Conservation (phyloP, 2,888 invertebrate genomes). For the Villa cingulata region DNA sequence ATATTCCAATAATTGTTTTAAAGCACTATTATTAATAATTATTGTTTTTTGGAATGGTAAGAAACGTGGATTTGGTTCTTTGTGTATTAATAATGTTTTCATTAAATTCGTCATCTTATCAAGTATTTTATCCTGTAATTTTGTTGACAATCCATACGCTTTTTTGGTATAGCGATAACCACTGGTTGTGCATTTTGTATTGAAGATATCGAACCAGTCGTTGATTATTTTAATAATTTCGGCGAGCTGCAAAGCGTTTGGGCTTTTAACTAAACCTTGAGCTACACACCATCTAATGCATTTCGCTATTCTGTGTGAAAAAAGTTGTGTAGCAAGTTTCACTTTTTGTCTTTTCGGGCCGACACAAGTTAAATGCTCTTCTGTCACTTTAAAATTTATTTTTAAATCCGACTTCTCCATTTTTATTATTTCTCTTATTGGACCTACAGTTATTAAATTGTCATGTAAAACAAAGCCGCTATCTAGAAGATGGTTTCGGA, state of each 20-base stretch:
- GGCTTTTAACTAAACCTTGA: no score
- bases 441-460: not conserved
- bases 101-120: conserved; percentile 10
- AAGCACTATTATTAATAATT: no score
- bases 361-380: not conserved
- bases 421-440: not conserved
- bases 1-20: no score
- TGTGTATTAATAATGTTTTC: not conserved
- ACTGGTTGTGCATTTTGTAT: not conserved
- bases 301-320: not conserved
- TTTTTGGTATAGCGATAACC: not conserved
- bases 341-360: not conserved
- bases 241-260: no score
- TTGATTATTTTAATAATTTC: not conserved
- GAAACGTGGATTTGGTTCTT: no score
- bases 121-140: conserved; percentile 9
- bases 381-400: no score
- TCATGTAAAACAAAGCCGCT: conserved; percentile 4
- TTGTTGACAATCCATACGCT: conserved; percentile 10
- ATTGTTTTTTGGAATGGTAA: not conserved
- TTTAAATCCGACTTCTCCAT: no score
- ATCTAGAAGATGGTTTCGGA: conserved; percentile 9
- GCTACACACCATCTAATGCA: no score
- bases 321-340: not conserved
- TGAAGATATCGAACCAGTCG: conserved; percentile 14